Percentiles rank a stretch among this genome's conserved stretches.
Conservation (phyloP, 2,113 vertebrate genomes). For the Rattus rattus region DNA sequence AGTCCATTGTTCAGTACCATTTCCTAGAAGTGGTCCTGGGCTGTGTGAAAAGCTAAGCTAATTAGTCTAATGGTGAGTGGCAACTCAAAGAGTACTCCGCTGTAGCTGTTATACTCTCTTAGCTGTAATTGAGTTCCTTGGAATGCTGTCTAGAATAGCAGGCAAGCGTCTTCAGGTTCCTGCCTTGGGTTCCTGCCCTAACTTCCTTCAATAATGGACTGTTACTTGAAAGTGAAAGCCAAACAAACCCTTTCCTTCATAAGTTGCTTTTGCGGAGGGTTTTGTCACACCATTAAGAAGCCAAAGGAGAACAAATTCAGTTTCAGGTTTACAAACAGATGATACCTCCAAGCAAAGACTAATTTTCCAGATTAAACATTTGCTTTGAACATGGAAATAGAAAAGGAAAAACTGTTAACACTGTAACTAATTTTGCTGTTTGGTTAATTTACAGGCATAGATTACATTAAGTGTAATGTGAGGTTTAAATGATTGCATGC, state of each 20-base stretch:
- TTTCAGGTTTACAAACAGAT: neutral
- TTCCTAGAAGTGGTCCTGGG: neutral
- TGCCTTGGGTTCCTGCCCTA: neutral
- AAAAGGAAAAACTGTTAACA: neutral
- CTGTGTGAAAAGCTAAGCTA: neutral
- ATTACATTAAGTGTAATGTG: neutral
- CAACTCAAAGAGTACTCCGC: neutral
- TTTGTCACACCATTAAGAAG: neutral
- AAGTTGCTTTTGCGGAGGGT: neutral
- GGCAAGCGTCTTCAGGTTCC: neutral
- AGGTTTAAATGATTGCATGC: constrained; percentile 7
- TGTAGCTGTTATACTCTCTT: neutral
- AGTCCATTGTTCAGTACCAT: neutral
- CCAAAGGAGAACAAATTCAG: neutral
- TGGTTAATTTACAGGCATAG: neutral
- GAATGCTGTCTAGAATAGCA: neutral
- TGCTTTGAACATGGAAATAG: neutral
- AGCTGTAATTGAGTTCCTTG: neutral
- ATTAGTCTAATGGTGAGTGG: neutral
- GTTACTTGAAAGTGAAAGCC: neutral
- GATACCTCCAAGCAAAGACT: neutral
- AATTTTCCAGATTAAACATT: neutral
- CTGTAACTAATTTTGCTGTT: neutral
- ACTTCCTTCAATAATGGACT: neutral
- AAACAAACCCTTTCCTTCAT: neutral